phyloP scores from a whole-genome alignment of 2,113 vertebrate species.

The Tachysurus vachellii region DNA sequence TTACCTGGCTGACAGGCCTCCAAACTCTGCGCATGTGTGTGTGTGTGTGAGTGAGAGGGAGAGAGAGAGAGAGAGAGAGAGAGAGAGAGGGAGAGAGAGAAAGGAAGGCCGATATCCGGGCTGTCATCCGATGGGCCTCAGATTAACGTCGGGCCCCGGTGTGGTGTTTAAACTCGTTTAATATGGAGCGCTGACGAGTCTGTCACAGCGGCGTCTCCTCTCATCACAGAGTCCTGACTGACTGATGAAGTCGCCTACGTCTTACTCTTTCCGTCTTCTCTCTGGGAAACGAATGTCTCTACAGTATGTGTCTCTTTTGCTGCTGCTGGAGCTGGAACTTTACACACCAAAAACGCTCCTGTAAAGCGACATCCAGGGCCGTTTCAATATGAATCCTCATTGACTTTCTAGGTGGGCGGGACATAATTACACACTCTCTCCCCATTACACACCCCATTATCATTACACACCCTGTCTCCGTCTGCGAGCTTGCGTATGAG shows the following conservation, averaged over 20 bases:
- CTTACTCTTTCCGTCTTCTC: neutral
- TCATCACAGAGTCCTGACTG: constrained; percentile 58
- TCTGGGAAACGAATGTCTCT: constrained; percentile 17
- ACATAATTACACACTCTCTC: neutral
- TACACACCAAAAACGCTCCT: neutral
- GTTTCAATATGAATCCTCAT: neutral
- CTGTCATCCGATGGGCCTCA: constrained; percentile 68
- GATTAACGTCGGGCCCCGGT: constrained; percentile 72
- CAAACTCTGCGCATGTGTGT: constrained; percentile 52
- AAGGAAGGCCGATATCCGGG: constrained; percentile 61
- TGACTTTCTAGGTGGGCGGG: neutral
- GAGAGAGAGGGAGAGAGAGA: constrained; percentile 45
- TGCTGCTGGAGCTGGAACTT: neutral
- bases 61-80: constrained; percentile 44
- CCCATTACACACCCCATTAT: neutral
- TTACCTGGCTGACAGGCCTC: constrained; percentile 69
- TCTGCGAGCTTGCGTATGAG: too few relatives aligned
- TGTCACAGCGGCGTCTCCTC: constrained; percentile 66
- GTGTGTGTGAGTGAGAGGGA: neutral
- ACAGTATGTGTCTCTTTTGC: constrained; percentile 19
- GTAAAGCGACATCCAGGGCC: neutral
- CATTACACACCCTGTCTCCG: neutral
- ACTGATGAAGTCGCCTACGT: constrained; percentile 70
- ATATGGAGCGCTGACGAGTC: constrained; percentile 74
- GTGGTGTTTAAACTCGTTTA: constrained; percentile 76